These are phyloP conservation scores for Otus sunia DNA, from an alignment of 2,113 vertebrate genomes.

Conservation along the genomic window DNA sequence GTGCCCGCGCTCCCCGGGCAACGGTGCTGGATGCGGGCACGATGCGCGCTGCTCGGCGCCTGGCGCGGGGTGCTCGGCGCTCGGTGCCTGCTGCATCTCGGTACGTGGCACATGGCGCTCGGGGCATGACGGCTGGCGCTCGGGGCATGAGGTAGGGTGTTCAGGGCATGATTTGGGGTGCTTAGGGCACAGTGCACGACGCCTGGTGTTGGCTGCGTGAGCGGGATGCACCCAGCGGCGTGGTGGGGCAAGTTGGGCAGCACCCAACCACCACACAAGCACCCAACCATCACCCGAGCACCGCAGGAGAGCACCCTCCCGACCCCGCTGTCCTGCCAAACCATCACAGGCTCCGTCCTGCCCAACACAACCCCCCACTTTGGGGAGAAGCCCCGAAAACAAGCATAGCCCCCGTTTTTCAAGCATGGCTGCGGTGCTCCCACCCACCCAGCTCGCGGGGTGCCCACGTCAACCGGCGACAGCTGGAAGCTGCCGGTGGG, in stretches of 20 bases:
- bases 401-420: fast-evolving
- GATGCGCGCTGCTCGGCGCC: fast-evolving
- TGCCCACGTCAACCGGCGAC: fast-evolving
- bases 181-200: background rate
- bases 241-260: background rate
- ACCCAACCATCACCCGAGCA: background rate
- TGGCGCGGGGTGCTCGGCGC: background rate
- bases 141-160: too few relatives aligned
- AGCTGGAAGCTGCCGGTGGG: background rate
- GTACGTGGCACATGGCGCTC: fast-evolving
- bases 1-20: background rate
- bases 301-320: background rate
- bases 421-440: background rate
- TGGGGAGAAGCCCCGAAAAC: background rate
- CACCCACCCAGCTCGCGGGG: fast-evolving
- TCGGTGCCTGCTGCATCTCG: background rate
- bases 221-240: background rate
- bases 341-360: fast-evolving
- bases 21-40: background rate
- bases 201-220: too few relatives aligned
- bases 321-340: fast-evolving
- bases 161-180: too few relatives aligned
- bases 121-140: background rate
- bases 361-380: background rate
- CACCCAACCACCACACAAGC: background rate